phyloP scores from a whole-genome alignment of 2,797 vertebrate genomes.

The Rhinoraja longicauda region DNA sequence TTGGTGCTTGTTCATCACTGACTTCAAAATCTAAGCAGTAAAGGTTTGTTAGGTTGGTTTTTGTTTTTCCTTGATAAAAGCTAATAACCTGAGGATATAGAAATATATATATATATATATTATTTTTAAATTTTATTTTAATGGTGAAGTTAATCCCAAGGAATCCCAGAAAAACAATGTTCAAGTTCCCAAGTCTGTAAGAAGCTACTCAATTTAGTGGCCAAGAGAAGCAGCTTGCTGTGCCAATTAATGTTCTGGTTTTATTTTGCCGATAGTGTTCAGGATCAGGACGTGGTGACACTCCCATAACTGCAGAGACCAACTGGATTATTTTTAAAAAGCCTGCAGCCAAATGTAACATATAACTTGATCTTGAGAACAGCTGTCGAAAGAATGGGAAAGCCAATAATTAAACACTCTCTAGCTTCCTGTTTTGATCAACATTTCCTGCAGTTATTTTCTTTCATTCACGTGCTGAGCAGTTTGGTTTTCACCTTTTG shows the following conservation, averaged over 20 bases:
- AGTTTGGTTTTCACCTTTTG: slow-evolving; percentile 41
- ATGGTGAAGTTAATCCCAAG: neutral
- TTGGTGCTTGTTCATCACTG: neutral
- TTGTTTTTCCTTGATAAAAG: neutral
- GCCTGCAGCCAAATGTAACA: neutral
- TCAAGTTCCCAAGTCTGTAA: neutral
- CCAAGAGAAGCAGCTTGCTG: neutral
- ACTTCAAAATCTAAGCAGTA: neutral
- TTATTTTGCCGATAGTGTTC: neutral
- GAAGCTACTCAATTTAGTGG: neutral
- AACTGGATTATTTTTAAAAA: neutral
- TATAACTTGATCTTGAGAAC: neutral
- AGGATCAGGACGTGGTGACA: neutral
- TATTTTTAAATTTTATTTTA: neutral
- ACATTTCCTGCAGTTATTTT: neutral
- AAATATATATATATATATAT: neutral
- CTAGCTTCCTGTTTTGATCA: neutral
- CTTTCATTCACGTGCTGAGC: neutral
- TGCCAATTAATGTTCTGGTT: neutral
- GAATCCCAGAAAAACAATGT: neutral
- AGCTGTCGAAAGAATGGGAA: neutral
- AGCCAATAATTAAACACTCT: neutral
- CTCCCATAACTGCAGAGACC: neutral
- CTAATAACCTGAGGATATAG: neutral
- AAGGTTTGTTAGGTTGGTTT: neutral